phyloP scores from a whole-genome alignment of 2,888 invertebrate species.

The Cecidostiba fungosa region DNA sequence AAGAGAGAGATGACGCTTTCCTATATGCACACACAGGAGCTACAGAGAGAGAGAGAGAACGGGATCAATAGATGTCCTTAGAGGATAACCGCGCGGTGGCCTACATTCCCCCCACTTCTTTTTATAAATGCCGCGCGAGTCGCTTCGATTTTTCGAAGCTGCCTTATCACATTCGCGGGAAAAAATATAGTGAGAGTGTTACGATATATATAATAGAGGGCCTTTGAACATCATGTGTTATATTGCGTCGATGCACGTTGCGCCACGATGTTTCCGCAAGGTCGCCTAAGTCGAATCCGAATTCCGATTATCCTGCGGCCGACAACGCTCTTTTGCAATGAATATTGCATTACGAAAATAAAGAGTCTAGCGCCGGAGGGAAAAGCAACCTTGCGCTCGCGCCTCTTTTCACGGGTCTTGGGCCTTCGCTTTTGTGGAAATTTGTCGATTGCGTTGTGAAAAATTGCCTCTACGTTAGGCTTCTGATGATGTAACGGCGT shows the following conservation, averaged over 20 bases:
- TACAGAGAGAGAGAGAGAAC: neutral
- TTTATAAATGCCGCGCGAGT: conserved; percentile 12
- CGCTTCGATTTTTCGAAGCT: conserved; percentile 12
- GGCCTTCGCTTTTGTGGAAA: conserved; percentile 17
- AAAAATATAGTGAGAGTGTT: neutral
- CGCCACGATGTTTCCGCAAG: neutral
- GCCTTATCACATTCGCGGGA: neutral
- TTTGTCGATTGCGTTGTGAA: conserved; percentile 12
- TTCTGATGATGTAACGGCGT: too few species aligned
- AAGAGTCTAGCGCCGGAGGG: neutral
- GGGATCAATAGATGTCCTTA: conserved; percentile 26
- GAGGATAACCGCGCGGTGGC: conserved; percentile 34
- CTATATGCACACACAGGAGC: neutral
- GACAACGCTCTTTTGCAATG: neutral
- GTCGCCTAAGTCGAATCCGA: conserved; percentile 6
- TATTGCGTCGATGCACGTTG: neutral
- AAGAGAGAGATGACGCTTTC: neutral
- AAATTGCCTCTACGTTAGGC: neutral
- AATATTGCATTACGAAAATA: conserved; percentile 6
- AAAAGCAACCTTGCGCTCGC: neutral
- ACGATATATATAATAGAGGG: neutral
- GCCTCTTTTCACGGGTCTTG: neutral
- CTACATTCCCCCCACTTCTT: conserved; percentile 25
- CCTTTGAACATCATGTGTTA: neutral
- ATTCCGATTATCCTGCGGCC: conserved; percentile 16